Evolutionary conservation across 1,140 invertebrate genomes (phyloP).

Genomic region (Pseudomyrmex pallidus): DNA sequence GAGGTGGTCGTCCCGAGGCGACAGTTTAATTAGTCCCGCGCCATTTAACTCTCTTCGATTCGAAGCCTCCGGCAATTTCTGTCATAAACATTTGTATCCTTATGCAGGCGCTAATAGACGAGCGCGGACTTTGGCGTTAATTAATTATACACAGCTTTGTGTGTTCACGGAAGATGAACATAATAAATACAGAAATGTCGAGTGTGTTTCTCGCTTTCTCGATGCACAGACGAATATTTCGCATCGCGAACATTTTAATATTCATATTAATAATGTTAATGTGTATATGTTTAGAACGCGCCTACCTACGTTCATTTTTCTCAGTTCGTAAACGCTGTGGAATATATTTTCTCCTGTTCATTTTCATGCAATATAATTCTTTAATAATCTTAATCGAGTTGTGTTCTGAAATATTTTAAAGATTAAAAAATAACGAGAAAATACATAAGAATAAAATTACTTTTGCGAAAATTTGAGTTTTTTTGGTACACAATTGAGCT

Average conservation of each 20-base stretch:
- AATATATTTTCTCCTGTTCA: not conserved
- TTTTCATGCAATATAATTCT: not conserved
- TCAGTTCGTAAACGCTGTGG: not conserved
- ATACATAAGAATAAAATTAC: not conserved
- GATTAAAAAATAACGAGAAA: not conserved
- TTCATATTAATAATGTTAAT: not conserved
- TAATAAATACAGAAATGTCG: slow-evolving; percentile 40
- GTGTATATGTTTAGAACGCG: not conserved
- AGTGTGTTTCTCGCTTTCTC: not conserved
- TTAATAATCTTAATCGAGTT: too few relatives aligned
- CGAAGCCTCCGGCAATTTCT: slow-evolving; percentile 19
- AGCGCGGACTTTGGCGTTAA: slow-evolving; percentile 20
- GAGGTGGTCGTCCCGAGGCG: slow-evolving; percentile 21
- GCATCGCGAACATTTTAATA: not conserved
- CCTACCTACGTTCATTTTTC: not conserved
- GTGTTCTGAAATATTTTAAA: too few relatives aligned
- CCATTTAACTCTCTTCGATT: slow-evolving; percentile 38
- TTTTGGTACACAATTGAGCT: not conserved
- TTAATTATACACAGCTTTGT: slow-evolving; percentile 53
- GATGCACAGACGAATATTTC: slow-evolving; percentile 17
- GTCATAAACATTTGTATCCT: slow-evolving; percentile 45
- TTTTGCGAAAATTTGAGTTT: not conserved
- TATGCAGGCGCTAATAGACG: not conserved
- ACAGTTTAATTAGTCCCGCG: slow-evolving; percentile 48
- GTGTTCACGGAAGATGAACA: not conserved